phyloP scores from a whole-genome alignment of 2,888 invertebrate species.

The Esperia sulphurella region DNA sequence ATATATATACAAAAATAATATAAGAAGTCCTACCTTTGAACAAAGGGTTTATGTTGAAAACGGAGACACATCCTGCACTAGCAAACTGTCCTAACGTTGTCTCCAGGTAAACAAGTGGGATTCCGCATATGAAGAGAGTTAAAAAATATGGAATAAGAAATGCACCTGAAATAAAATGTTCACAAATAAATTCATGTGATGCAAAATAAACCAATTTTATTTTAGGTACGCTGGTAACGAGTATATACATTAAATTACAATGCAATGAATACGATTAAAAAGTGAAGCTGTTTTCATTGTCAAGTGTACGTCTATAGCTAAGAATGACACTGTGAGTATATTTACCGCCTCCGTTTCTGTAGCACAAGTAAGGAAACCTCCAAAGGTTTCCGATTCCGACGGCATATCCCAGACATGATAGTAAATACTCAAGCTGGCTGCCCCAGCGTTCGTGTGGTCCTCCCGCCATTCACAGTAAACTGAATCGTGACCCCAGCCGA shows the following conservation, averaged over 20 bases:
- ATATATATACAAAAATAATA: neutral
- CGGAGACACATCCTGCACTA: slow-evolving; percentile 88
- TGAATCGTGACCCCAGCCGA: slow-evolving; percentile 25
- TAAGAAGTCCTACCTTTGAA: slow-evolving; percentile 85
- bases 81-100: slow-evolving; percentile 92
- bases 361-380: slow-evolving; percentile 92
- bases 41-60: slow-evolving; percentile 89
- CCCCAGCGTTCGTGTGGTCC: slow-evolving; percentile 83
- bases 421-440: slow-evolving; percentile 86
- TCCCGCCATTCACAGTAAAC: slow-evolving; percentile 43
- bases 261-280: slow-evolving; percentile 1
- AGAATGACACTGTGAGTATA: slow-evolving; percentile 8
- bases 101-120: slow-evolving; percentile 93
- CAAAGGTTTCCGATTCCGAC: slow-evolving; percentile 93
- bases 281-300: neutral
- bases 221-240: no score
- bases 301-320: neutral
- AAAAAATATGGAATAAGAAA: slow-evolving; percentile 92
- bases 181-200: neutral
- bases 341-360: slow-evolving; percentile 91
- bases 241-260: no score
- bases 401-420: slow-evolving; percentile 90
- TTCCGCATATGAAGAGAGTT: slow-evolving; percentile 89
- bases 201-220: no score
- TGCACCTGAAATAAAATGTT: slow-evolving; percentile 81